Evolutionary conservation across 2,888 invertebrate species (phyloP).

Genomic region (Hirtodrosophila duncani): DNA sequence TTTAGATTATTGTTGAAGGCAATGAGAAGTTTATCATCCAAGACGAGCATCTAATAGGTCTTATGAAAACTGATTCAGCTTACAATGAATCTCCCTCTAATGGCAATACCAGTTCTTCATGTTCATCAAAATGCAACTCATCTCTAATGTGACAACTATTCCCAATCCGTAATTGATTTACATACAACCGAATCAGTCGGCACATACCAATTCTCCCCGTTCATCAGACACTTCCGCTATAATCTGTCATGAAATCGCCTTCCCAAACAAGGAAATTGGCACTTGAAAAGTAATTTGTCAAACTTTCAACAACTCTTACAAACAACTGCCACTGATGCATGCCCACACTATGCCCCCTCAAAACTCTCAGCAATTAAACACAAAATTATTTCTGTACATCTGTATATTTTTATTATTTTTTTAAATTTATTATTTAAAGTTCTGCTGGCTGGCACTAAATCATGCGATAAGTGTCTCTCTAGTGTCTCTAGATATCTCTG

Average conservation of each 20-base stretch:
- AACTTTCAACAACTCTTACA: conserved; percentile 29
- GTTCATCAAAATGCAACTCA: no score
- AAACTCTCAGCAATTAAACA: background rate
- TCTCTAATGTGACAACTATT: no score
- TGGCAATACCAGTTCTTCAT: no score
- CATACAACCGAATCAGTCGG: no score
- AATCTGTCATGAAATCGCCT: no score
- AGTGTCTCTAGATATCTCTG: conserved; percentile 23
- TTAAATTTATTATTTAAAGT: conserved; percentile 17
- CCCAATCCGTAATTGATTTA: no score
- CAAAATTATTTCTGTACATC: conserved; percentile 5
- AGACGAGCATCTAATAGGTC: no score
- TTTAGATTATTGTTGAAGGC: no score
- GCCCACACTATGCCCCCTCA: conserved; percentile 2
- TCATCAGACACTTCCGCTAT: conserved; percentile 8
- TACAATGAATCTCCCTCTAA: no score
- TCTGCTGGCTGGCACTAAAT: conserved; percentile 6
- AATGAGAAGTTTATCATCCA: no score
- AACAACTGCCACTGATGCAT: conserved; percentile 25
- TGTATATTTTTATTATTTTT: conserved; percentile 1
- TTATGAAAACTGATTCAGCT: no score
- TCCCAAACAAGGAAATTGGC: conserved; percentile 44
- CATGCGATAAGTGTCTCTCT: conserved; percentile 19
- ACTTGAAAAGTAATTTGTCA: conserved; percentile 53
- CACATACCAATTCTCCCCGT: no score